Evolutionary conservation across 1,140 invertebrate species (phyloP), one percentile per base, ranked within the genome.

Genomic region (Lasioglossum baleicum): DNA sequence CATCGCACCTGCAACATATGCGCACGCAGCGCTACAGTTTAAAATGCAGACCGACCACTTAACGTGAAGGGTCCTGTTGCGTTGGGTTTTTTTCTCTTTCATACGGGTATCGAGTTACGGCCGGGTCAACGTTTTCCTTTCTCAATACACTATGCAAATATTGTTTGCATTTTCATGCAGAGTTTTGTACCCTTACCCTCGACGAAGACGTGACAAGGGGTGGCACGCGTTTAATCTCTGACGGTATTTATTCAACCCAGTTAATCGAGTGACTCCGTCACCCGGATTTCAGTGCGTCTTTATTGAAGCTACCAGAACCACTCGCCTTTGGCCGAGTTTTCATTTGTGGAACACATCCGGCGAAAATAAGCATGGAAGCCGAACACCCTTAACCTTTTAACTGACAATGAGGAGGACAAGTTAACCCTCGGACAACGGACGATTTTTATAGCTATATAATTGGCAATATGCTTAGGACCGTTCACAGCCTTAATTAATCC

Each of bases 11-110:
- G 63, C 67, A 65, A 81, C 67, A 56, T 76, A 68, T 76, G 72
- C 76, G 61, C 76, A 79, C 69, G 76, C 76, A 70, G 70, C 76
- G 70, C 76, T 81, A 73, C 83, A 85, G 70, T 26, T 84, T 85
- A 69, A 84, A 79, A 75, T 81, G 72, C 63, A 75, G 66, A 61
- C 67, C 35, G 63, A 65, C 67, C 60, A 73, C 69, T 84, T 73
- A 73, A 53, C 51, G 35, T 8, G 73, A 76, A 70, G 68, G 17
- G 65, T 75, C 64, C 74, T 81, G 79, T 6, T 8, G 8, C 44
- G 42, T 72, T 48, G 7, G 4, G 48, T 53, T 61, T 51, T 73
- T 79, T 53, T 42, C 40, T 76, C 70, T 58, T 81, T 76, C 51
- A 81, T 84, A 78, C 68, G 77, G 76, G 63, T 70, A 48, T 83